Conservation (phyloP, 2,797 vertebrate species). For the Danionella dracula region DNA sequence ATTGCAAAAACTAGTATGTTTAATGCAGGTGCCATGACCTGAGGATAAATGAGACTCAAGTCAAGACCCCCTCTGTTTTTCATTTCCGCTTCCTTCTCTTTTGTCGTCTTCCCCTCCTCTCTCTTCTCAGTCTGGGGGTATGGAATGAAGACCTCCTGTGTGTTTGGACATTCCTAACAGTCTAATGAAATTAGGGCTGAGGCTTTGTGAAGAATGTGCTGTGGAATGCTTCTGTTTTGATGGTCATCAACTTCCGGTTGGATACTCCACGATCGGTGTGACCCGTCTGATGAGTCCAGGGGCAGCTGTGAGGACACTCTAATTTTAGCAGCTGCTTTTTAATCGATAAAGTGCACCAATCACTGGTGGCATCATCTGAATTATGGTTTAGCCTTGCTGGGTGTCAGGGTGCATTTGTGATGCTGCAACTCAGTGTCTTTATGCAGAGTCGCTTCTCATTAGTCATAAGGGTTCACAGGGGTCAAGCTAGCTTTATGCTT, state of each 20-base stretch:
- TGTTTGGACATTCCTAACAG: slow-evolving; percentile 64
- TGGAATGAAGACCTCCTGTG: slow-evolving; percentile 35
- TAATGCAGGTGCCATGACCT: slow-evolving; percentile 37
- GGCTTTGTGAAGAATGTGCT: slow-evolving; percentile 62
- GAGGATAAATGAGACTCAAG: slow-evolving; percentile 43
- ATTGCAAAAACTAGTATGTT: no score
- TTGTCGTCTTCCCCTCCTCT: slow-evolving; percentile 60
- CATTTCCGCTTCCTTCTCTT: slow-evolving; percentile 65
- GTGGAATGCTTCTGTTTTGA: slow-evolving; percentile 73
- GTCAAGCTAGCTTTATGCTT: neutral
- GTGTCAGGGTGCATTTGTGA: slow-evolving; percentile 65
- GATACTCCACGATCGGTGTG: neutral
- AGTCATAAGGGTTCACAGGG: slow-evolving; percentile 5
- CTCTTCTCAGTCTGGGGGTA: slow-evolving; percentile 30
- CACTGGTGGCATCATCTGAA: slow-evolving; percentile 64
- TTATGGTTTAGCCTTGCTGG: slow-evolving; percentile 62
- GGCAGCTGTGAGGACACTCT: neutral
- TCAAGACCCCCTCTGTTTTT: slow-evolving; percentile 60
- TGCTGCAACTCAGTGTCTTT: slow-evolving; percentile 52
- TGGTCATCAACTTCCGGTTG: slow-evolving; percentile 9
- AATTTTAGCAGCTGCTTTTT: slow-evolving; percentile 66
- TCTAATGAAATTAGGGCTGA: slow-evolving; percentile 67
- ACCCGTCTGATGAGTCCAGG: slow-evolving; percentile 19
- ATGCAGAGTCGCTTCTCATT: slow-evolving; percentile 32
- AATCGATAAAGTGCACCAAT: slow-evolving; percentile 64